phyloP scores from a whole-genome alignment of 2,888 invertebrate genomes.

The Ligdia adustata region DNA sequence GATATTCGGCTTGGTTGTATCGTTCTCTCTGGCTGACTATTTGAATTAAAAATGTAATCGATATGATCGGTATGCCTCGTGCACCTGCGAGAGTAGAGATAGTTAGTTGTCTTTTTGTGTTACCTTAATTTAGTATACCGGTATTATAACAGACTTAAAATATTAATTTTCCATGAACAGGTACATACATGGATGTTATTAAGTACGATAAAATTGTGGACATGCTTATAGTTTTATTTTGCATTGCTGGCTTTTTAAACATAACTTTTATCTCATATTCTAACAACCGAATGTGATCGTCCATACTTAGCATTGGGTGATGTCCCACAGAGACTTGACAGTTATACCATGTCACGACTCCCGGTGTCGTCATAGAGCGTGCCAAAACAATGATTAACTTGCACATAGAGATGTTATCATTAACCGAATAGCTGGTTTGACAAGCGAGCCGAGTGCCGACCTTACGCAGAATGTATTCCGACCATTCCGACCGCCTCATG shows the following conservation, averaged over 20 bases:
- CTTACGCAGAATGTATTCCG: conserved; percentile 49
- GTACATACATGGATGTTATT: too few relatives aligned
- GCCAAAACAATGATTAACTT: conserved; percentile 34
- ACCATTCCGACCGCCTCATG: conserved; percentile 50
- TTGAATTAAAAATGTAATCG: conserved; percentile 13
- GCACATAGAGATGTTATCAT: conserved; percentile 37
- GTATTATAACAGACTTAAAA: too few relatives aligned
- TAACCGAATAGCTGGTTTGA: conserved; percentile 34
- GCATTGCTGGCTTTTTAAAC: too few relatives aligned
- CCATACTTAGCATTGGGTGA: too few relatives aligned
- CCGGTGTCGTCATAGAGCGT: conserved; percentile 29
- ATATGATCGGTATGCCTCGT: conserved; percentile 7
- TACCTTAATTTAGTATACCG: neutral
- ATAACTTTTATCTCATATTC: too few relatives aligned
- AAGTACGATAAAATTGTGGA: too few relatives aligned
- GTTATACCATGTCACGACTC: too few relatives aligned
- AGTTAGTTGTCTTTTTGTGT: neutral
- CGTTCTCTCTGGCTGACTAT: neutral
- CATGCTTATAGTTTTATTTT: too few relatives aligned
- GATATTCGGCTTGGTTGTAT: conserved; percentile 10
- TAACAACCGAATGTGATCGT: too few relatives aligned
- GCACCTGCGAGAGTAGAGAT: neutral
- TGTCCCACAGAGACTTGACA: too few relatives aligned
- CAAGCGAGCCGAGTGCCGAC: conserved; percentile 32
- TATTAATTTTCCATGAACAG: too few relatives aligned